Percentiles rank a stretch among this genome's conserved stretches.
phyloP scores from a whole-genome alignment of 2,888 invertebrate genomes.

The Eubasilissa splendida region DNA sequence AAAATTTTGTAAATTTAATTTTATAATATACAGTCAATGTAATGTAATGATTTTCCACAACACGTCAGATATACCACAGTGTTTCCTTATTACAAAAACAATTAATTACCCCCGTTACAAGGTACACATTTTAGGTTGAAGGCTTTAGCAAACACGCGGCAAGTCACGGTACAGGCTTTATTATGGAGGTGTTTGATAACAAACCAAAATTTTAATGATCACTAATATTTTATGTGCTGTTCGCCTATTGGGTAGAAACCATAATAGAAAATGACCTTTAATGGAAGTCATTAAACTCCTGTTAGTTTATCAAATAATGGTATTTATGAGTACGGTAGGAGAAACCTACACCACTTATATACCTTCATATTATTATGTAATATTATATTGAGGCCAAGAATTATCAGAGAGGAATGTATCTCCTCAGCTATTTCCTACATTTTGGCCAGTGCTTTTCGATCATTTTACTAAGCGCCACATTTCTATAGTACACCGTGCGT shows the following conservation, averaged over 20 bases:
- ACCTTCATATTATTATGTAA: neutral
- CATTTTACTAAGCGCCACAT: no score
- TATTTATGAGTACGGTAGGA: neutral
- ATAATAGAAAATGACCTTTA: neutral
- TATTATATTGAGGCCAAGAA: neutral
- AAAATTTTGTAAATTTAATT: neutral
- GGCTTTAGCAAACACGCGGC: slow-evolving; percentile 2
- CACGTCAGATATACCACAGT: neutral
- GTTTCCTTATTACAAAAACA: neutral
- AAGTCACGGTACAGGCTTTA: neutral
- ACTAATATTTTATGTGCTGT: slow-evolving; percentile 6
- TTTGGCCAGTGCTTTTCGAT: no score
- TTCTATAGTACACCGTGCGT: no score
- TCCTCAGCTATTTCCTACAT: no score
- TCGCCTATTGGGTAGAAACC: neutral
- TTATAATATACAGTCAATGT: neutral
- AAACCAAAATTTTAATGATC: slow-evolving; percentile 7
- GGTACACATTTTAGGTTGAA: neutral
- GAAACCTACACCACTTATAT: no score
- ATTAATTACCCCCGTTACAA: neutral
- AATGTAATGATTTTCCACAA: neutral
- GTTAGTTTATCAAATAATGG: no score
- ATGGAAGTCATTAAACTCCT: neutral
- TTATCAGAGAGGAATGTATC: neutral
- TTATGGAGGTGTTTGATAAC: slow-evolving; percentile 14